Evolutionary conservation across 2,113 vertebrate genomes (phyloP), one percentile per base, ranked within the genome.

Genomic region (Rhinopomastus cyanomelas): DNA sequence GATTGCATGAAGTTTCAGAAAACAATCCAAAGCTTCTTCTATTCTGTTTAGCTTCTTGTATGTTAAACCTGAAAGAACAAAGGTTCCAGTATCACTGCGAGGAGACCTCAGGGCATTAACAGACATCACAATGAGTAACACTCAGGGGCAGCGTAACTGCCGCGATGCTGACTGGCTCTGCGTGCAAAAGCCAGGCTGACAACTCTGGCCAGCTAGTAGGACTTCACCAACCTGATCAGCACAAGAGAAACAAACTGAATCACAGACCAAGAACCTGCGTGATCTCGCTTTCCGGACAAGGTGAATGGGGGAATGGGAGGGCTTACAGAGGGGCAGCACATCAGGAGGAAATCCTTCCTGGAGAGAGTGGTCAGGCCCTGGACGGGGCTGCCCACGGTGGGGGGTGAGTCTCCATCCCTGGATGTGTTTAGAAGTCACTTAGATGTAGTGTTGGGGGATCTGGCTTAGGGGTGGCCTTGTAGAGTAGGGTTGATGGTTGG

Each of bases 1-100:
- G 86, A 99, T 99, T 85, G 98, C 98, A 12, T 99, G 98, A 61
- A 99, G 98, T 96, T 99, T 99, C 95, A 98, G 96, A 93, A 99
- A 99, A 96, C 98, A 99, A 96, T 99, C 98, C 94, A 99, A 97
- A 73, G 98, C 98, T 78, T 99, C 98, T 25, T 98, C 98, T 82
- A 98, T 96, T 30, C 97, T 98, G 61, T 97, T 98, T 91, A 99
- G 96, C 72, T 96, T 98, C 97, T 99, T 99, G 89, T 98, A 98
- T 4, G 98, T 97, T 74, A 99, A 97, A 95, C 99, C 99, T 99
- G 89, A 55, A 89, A 88, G 11, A 90, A 73, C 3, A 76, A 69
- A 72, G 25, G 34, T 93, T 80, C 92, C 8, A 39, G 78, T 66
- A 92, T 86, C 44, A 95, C n/a, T 36, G n/a, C 30, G 61, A 66